phyloP scores from a whole-genome alignment of 2,888 invertebrate species.

The Branchellion lobata region DNA sequence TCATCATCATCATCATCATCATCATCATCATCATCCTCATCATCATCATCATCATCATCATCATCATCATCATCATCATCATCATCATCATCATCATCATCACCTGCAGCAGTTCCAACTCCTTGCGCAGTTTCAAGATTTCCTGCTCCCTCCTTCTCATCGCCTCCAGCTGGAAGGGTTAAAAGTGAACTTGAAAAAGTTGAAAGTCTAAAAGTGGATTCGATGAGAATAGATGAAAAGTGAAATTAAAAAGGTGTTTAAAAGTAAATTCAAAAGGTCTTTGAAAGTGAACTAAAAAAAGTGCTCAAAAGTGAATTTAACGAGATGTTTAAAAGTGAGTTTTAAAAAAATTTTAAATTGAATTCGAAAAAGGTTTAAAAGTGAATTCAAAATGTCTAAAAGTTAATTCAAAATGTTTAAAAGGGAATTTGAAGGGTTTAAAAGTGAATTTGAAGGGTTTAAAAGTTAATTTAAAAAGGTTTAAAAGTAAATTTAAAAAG shows the following conservation, averaged over 20 bases:
- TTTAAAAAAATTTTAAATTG: too few relatives aligned
- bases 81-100: conserved; percentile 39
- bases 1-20: conserved; percentile 41
- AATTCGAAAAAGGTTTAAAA: too few relatives aligned
- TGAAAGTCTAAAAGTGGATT: neutral
- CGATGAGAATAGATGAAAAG: neutral
- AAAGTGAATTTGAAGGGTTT: too few relatives aligned
- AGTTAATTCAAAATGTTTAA: too few relatives aligned
- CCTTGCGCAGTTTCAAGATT: conserved; percentile 91
- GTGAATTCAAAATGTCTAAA: too few relatives aligned
- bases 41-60: conserved; percentile 28
- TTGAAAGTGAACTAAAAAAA: too few relatives aligned
- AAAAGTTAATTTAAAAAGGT: too few relatives aligned
- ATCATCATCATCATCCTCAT: conserved; percentile 13
- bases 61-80: conserved; percentile 35
- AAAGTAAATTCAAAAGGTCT: too few relatives aligned
- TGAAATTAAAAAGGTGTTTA: neutral
- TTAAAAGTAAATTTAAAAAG: too few relatives aligned
- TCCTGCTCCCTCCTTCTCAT: conserved; percentile 98
- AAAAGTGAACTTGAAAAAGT: neutral
- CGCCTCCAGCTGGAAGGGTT: conserved; percentile 80
- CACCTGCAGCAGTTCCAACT: conserved; percentile 87
- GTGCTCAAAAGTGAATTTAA: too few relatives aligned
- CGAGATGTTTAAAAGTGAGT: too few relatives aligned
- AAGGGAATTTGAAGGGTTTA: too few relatives aligned